Evolutionary conservation across 2,113 vertebrate genomes (phyloP).

Genomic region (Laterallus jamaicensis): DNA sequence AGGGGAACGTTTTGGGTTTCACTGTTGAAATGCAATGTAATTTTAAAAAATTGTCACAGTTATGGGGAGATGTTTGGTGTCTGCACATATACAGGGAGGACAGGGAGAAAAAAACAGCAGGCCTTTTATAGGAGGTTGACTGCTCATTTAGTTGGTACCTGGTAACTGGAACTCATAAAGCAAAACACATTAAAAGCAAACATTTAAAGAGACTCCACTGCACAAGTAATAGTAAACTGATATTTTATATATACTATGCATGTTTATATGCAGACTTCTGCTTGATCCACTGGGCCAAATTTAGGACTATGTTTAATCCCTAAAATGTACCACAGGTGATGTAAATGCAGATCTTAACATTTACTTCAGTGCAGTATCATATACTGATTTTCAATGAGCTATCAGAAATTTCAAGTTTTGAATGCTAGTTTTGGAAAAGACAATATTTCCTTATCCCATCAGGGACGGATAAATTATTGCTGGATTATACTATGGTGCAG

Average conservation of each 20-base stretch:
- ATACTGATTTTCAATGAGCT: not conserved
- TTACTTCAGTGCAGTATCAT: not conserved
- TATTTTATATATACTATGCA: not conserved
- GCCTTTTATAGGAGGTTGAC: not conserved
- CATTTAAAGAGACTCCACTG: not conserved
- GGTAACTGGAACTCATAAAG: not conserved
- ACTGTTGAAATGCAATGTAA: not conserved
- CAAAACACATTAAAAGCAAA: not conserved
- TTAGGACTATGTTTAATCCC: not conserved
- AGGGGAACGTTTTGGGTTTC: not conserved
- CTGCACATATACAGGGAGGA: not conserved
- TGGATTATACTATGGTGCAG: not conserved
- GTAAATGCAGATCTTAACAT: not conserved
- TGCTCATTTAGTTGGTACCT: not conserved
- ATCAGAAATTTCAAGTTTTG: not conserved
- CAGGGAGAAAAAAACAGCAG: not conserved
- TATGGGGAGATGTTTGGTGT: not conserved
- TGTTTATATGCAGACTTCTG: not conserved
- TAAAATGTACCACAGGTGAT: not conserved
- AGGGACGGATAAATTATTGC: not conserved
- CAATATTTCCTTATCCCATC: not conserved
- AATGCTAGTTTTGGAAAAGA: not conserved
- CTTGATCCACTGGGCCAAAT: not conserved
- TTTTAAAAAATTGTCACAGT: not conserved
- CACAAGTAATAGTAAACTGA: not conserved